Evolutionary conservation across 2,113 vertebrate genomes (phyloP), one percentile per base, ranked within the genome.

Genomic region (Plecotus auritus): DNA sequence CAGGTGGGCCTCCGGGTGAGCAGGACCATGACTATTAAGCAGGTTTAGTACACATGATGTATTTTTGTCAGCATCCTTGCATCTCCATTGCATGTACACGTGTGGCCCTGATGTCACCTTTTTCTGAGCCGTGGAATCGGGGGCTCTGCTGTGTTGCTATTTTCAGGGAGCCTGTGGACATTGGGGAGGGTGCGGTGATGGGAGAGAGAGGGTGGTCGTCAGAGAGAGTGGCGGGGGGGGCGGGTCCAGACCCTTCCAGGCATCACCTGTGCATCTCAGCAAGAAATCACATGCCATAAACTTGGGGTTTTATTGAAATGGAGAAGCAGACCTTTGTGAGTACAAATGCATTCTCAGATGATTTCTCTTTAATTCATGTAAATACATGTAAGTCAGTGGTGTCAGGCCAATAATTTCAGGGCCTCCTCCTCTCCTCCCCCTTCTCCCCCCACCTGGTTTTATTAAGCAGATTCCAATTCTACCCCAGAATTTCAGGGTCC

Each of bases 281-380:
- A 30, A 76, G 69, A 40, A 70, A 16, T 77, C 51, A 2, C 6
- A 14, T 6, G 14, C 76, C 8, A 2, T 8, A 26, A 17, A 9
- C 70, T 35, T 49, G 59, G 11, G 4, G 16, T 94, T 91, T 89
- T 54, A 69, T 72, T 49, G 61, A n/a, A 37, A 74, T 45, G 12
- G 12, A 49, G 85, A 37, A 85, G 67, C 61, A 85, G 85, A 54
- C 18, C 22, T 90, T 91, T 12, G 14, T 77, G 61, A 37, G 23
- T 40, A 49, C 67, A 11, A 4, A 40, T 86, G 56, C 11, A 69
- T 67, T 78, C 22, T 18, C 35, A 28, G 81, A 35, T 74, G 83
- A 61, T 74, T 73, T 95, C 49, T 30, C 64, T 93, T 70, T 86
- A 35, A 54, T 84, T 90, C 30, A 28, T 22, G 49, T 32, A 30